Conservation (phyloP, 2,888 invertebrate species). For the Automeris io region DNA sequence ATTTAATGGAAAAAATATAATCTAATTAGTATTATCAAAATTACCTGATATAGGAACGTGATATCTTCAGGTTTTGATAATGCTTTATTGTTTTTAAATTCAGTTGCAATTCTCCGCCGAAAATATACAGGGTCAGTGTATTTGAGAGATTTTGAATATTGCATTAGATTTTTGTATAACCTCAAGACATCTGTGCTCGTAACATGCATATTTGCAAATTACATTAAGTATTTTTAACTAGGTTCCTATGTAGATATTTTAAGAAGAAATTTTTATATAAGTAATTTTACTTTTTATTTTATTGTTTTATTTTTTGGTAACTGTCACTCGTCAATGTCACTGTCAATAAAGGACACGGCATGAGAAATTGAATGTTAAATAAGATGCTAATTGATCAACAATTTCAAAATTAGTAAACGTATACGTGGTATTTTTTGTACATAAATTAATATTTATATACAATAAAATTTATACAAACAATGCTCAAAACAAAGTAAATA, state of each 20-base stretch:
- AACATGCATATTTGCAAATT: constrained; percentile 23
- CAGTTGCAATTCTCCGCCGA: constrained; percentile 79
- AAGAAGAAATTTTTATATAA: too few relatives aligned
- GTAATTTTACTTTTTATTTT: too few relatives aligned
- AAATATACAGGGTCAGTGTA: constrained; percentile 89
- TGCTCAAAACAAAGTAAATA: too few relatives aligned
- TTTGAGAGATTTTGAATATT: constrained; percentile 86
- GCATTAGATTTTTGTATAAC: constrained; percentile 87
- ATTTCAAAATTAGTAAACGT: too few relatives aligned
- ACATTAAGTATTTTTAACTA: background rate
- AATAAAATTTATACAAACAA: too few relatives aligned
- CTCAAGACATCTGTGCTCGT: constrained; percentile 76
- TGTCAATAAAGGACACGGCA: too few relatives aligned
- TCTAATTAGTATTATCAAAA: background rate
- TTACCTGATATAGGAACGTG: constrained; percentile 52
- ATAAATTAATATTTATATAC: too few relatives aligned
- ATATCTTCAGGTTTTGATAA: constrained; percentile 57
- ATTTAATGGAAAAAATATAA: background rate
- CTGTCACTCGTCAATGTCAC: too few relatives aligned
- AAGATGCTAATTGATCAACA: too few relatives aligned
- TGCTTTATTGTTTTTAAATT: constrained; percentile 83
- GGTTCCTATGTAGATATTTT: background rate
- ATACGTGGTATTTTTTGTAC: too few relatives aligned
- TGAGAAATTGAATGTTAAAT: too few relatives aligned
- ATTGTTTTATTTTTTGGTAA: too few relatives aligned